Base-by-base conservation (phyloP, 2,113 vertebrate genomes). In the Acanthochromis polyacanthus region DNA sequence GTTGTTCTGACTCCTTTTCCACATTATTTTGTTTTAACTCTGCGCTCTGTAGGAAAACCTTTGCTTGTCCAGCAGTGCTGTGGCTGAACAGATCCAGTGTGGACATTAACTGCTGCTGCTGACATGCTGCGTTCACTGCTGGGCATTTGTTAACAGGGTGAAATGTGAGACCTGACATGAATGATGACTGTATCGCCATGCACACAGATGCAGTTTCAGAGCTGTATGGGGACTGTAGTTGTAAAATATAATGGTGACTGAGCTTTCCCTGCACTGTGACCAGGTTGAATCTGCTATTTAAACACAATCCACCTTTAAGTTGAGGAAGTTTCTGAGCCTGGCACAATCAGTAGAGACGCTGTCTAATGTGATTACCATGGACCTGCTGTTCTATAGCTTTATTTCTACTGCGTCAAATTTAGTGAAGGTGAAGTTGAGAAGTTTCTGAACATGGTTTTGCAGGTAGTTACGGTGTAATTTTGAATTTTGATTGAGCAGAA, bases 61-160 rank as follows among this genome's bases (percentile, higher is more conserved):
- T 28, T 0, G 38, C 45, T 10, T 12, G 53, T 15, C 50, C 12
- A 36, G 36, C 48, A 57, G 22, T 17, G 10, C 5, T 53, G 19
- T n/a, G 19, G 20, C 30, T 53, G 10, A 56, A 66, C n/a, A 10
- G 30, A 25, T 52, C 30, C 30, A 43, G 40, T 22, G 17, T 51
- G 43, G n/a, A 64, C 61, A 38, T 10, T 25, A 32, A 46, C 45
- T 56, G 50, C 28, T 53, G 45, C 43, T 2, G 5, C 45, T 71
- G 59, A 50, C 22, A 0, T 10, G 22, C 40, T 28, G n/a, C 32
- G 75, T 72, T 74, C 2, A 17, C 17, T 66, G 59, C 46, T 60
- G 23, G 3, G 22, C 60, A 62, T 53, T 70, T 70, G 43, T 78
- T 64, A 80, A 57, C 38, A 78, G 0, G 28, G 11, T 56, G 75